Conservation (phyloP, 2,113 vertebrate species). For the Agapornis roseicollis region DNA sequence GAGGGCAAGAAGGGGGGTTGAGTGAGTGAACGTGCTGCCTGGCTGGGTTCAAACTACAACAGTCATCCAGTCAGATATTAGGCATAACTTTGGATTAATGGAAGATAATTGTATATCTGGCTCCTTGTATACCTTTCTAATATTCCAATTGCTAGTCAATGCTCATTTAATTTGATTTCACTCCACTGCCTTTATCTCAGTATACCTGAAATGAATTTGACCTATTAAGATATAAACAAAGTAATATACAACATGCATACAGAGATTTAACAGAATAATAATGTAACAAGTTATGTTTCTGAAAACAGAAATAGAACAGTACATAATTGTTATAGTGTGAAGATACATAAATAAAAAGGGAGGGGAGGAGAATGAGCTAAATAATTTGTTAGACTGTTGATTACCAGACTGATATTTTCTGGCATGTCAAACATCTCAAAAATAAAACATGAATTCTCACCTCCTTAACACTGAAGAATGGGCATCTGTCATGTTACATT, state of each 20-base stretch:
- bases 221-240: background rate
- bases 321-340: background rate
- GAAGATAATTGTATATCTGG: background rate
- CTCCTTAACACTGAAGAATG: background rate
- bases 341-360: constrained; percentile 5
- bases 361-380: background rate
- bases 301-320: background rate
- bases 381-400: background rate
- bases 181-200: background rate
- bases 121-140: background rate
- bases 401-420: background rate
- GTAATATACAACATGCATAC: background rate
- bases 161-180: background rate
- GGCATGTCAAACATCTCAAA: background rate
- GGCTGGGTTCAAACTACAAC: no score
- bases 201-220: background rate
- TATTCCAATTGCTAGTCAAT: background rate
- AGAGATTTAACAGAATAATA: background rate
- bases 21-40: no score
- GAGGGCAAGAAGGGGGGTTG: no score
- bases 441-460: constrained; percentile 32
- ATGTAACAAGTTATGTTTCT: background rate
- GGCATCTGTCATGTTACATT: background rate
- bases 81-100: background rate
- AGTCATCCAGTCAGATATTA: background rate